phyloP scores from a whole-genome alignment of 2,797 vertebrate species.

The Echiichthys vipera region DNA sequence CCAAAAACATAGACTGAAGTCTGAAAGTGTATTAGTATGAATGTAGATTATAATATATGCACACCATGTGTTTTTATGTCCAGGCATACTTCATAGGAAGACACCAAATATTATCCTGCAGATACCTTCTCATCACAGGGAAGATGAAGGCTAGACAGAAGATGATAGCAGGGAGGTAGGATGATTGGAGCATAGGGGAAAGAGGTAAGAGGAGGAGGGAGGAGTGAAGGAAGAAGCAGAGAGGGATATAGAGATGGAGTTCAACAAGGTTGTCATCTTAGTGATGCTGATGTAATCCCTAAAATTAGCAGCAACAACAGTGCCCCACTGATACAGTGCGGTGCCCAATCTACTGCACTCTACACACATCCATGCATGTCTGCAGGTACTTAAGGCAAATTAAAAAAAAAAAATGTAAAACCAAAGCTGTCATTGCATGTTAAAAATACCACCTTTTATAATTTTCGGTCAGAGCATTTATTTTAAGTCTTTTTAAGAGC shows the following conservation, averaged over 20 bases:
- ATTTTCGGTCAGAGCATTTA: not conserved
- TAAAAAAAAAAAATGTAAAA: not conserved
- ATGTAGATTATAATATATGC: not conserved
- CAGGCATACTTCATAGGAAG: slow-evolving; percentile 4
- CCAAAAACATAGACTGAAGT: not conserved
- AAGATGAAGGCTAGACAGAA: not conserved
- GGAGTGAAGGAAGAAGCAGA: slow-evolving; percentile 11
- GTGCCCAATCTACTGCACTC: slow-evolving; percentile 41
- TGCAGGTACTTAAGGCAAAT: not conserved
- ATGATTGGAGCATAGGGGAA: not conserved
- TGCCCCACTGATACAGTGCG: slow-evolving; percentile 48
- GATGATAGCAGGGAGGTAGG: slow-evolving; percentile 3
- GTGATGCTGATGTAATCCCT: slow-evolving; percentile 93
- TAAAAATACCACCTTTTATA: not conserved
- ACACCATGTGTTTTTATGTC: not conserved
- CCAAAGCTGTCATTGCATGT: not conserved
- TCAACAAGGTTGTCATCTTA: slow-evolving; percentile 86
- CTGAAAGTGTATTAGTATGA: not conserved
- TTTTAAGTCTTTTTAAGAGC: not conserved
- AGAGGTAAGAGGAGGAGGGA: slow-evolving; percentile 8
- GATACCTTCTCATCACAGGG: too few relatives aligned
- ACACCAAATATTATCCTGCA: not conserved
- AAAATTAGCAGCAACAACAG: slow-evolving; percentile 90
- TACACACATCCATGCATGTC: slow-evolving; percentile 1
- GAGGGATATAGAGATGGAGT: slow-evolving; percentile 43